Percentiles rank a stretch among this genome's conserved stretches.
Evolutionary conservation across 1,140 invertebrate species (phyloP).

Genomic region (Drosophila pectinifera): DNA sequence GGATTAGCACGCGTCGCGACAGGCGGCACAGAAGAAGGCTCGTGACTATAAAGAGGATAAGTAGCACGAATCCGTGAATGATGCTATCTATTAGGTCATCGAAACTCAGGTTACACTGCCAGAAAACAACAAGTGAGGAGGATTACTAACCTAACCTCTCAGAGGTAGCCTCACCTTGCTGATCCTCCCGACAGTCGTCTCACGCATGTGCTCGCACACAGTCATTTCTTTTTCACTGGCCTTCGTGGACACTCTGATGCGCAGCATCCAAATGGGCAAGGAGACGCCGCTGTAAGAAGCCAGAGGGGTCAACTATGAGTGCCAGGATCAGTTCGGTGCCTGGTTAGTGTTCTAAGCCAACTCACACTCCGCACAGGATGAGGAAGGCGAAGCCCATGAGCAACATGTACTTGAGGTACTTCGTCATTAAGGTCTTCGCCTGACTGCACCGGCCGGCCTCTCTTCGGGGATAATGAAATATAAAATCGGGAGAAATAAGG

Average conservation of each 20-base stretch:
- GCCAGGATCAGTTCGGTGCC: neutral
- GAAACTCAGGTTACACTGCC: constrained; percentile 10
- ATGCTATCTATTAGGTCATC: neutral
- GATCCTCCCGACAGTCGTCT: accelerated
- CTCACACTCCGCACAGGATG: constrained; percentile 8
- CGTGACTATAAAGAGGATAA: constrained; percentile 22
- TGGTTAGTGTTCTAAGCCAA: neutral
- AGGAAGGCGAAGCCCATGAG: neutral
- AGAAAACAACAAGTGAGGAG: neutral
- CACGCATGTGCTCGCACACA: constrained; percentile 24
- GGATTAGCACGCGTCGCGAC: constrained; percentile 19
- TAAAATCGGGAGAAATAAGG: neutral
- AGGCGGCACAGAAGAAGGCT: constrained; percentile 31
- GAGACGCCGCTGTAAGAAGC: constrained; percentile 18
- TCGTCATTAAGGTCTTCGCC: neutral
- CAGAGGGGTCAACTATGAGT: neutral
- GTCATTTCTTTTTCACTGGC: accelerated
- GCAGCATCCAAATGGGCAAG: constrained; percentile 49
- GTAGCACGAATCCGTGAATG: constrained; percentile 7
- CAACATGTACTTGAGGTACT: neutral
- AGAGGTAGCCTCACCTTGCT: neutral
- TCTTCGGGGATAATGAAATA: no score
- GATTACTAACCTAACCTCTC: no score
- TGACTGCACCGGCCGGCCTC: neutral
- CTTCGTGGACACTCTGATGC: constrained; percentile 8